Evolutionary conservation across 2,888 invertebrate species (phyloP).

Genomic region (Rhagonycha lutea): DNA sequence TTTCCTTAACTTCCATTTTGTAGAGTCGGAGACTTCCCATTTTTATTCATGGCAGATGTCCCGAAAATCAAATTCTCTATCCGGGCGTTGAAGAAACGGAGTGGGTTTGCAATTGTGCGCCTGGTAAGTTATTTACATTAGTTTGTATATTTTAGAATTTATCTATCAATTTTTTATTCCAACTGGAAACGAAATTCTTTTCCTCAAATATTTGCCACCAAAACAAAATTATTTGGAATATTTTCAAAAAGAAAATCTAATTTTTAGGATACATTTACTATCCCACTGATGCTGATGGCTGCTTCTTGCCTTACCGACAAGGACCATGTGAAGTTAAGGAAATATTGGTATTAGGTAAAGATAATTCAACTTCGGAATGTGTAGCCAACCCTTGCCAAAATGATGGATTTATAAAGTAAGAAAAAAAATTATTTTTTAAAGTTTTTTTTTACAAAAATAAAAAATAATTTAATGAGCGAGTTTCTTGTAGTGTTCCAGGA

Average conservation of each 20-base stretch:
- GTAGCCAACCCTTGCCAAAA: constrained; percentile 62
- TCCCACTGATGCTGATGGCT: constrained; percentile 62
- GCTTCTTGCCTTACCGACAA: constrained; percentile 65
- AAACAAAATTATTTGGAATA: no score
- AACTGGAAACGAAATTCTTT: no score
- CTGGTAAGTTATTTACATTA: constrained; percentile 51
- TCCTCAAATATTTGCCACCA: no score
- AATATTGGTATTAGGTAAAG: constrained; percentile 60
- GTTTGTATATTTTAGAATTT: not conserved
- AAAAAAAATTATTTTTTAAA: no score
- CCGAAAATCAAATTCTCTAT: constrained; percentile 67
- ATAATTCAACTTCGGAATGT: constrained; percentile 64
- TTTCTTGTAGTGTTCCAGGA: no score
- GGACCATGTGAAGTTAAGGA: constrained; percentile 66
- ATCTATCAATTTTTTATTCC: no score
- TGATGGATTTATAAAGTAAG: constrained; percentile 58
- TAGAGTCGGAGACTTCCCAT: constrained; percentile 56
- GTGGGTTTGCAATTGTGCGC: constrained; percentile 68
- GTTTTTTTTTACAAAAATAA: no score
- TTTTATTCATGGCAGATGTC: constrained; percentile 63
- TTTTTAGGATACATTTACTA: constrained; percentile 63
- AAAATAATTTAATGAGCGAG: no score
- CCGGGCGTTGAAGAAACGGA: constrained; percentile 67
- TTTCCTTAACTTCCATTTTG: not conserved
- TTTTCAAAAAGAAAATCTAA: no score